A percentile compares a stretch with the other conserved stretches of the same genome.
Conservation (phyloP, 2,797 vertebrate species). For the Cirrhinus mrigala region DNA sequence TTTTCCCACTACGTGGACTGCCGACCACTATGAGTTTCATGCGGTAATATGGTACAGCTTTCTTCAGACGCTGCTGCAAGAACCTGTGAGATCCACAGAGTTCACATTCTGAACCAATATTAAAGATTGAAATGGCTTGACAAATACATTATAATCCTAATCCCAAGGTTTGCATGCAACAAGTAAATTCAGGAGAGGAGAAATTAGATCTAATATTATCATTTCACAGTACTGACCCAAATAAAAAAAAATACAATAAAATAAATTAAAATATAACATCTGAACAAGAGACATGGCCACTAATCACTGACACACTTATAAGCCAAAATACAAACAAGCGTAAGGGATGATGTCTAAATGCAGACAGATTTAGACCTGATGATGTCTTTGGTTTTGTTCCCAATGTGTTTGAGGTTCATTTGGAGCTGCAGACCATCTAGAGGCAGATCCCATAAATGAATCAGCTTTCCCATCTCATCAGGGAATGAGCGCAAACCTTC, state of each 20-base stretch:
- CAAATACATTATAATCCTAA: background rate
- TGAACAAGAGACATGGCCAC: background rate
- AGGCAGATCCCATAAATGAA: slow-evolving; percentile 94
- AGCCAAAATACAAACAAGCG: background rate
- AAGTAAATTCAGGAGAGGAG: background rate
- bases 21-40: slow-evolving; percentile 97
- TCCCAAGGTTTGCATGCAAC: background rate
- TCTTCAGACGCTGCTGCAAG: slow-evolving; percentile 95
- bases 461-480: slow-evolving; percentile 94
- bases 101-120: background rate
- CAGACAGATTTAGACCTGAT: slow-evolving; percentile 81
- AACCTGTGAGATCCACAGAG: slow-evolving; percentile 77
- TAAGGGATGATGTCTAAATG: background rate
- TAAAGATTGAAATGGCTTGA: background rate
- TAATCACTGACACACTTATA: background rate
- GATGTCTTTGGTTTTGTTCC: slow-evolving; percentile 95
- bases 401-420: slow-evolving; percentile 92
- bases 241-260: background rate
- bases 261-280: background rate
- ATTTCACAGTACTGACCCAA: no score
- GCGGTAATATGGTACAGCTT: slow-evolving; percentile 92
- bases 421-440: slow-evolving; percentile 92
- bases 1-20: slow-evolving; percentile 91
- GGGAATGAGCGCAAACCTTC: slow-evolving; percentile 87
- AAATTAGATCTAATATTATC: no score